A percentile compares a stretch with the other conserved stretches of the same genome.
Conservation (phyloP, 1,140 invertebrate genomes). For the Tetraneura akinire region DNA sequence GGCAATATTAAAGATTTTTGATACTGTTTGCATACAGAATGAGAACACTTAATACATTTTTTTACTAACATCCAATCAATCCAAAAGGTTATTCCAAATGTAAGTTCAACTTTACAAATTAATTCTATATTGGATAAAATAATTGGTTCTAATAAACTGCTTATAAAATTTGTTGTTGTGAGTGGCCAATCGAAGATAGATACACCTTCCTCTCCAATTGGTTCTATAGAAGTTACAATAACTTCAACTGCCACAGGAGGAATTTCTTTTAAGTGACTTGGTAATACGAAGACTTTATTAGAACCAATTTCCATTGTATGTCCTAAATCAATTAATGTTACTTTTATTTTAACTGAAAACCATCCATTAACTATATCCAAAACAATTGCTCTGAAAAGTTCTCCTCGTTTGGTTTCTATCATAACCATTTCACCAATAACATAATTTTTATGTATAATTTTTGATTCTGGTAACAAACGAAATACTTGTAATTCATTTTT, state of each 20-base stretch:
- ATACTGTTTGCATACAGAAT: constrained; percentile 29
- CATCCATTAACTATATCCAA: constrained; percentile 14
- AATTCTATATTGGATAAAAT: constrained; percentile 21
- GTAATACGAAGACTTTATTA: constrained; percentile 26
- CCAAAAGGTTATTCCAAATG: constrained; percentile 27
- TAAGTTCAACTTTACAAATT: constrained; percentile 41
- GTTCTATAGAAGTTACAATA: constrained; percentile 31
- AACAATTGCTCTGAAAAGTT: constrained; percentile 27
- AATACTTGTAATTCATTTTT: constrained; percentile 12
- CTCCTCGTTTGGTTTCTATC: constrained; percentile 4
- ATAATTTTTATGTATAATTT: not conserved
- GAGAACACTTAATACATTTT: constrained; percentile 39
- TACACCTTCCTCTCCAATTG: not conserved
- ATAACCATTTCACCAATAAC: constrained; percentile 36
- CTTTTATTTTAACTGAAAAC: not conserved
- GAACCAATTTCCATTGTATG: not conserved
- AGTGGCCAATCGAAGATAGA: constrained; percentile 3
- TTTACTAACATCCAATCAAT: constrained; percentile 27
- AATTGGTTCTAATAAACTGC: constrained; percentile 23
- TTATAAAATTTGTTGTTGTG: not conserved
- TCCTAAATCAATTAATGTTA: constrained; percentile 31
- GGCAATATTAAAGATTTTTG: constrained; percentile 4
- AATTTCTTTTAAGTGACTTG: constrained; percentile 17
- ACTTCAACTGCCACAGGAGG: constrained; percentile 27
- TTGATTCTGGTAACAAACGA: not conserved